Base-by-base conservation (phyloP, 2,113 vertebrate species). In the Rana temporaria region DNA sequence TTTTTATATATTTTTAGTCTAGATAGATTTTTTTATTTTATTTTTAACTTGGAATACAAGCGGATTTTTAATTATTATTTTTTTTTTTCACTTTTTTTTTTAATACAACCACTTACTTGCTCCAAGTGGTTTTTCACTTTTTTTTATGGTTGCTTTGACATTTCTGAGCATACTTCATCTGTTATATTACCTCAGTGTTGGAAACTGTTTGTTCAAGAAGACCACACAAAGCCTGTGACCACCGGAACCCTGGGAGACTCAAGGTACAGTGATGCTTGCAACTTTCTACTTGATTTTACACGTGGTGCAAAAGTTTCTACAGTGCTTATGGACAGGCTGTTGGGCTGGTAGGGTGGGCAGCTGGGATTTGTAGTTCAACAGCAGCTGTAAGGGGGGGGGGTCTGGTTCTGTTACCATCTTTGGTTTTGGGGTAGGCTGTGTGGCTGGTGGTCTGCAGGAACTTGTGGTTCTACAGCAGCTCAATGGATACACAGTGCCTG, bases 121-220 rank as follows among this genome's bases (percentile, higher is more conserved):
- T 72, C 7, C 32, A 78, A 78, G 76, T 68, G 77, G 32, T 55
- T 78, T 30, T 78, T 65, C 56, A 4, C 6, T 66, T 52, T 66
- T 24, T 55, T 64, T 66, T 53, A 66, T n/a, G 53, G 18, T 42
- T 79, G 42, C 38, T 38, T 78, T 42, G 55, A 52, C 38, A 20
- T 70, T 53, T 14, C 48, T 70, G n/a, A 64, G 4, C n/a, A 48
- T 19, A 55, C 34, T 42, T 78, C 62, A 78, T 78, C 75, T 52
- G 15, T 34, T 26, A 38, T 22, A 78, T 79, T 79, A 79, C 76
- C 76, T 79, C 76, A 79, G 52, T 67, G 3, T 79, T 79, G 76
- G 76, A 57, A 52, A 77, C 55, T 62, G 42, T 48, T 48, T 48
- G 42, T 12, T 48, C 9, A 48, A 48, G 55, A 59, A 78, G 48